Base-by-base conservation (phyloP, 2,888 invertebrate species). In the Caenorhabditis afra region DNA sequence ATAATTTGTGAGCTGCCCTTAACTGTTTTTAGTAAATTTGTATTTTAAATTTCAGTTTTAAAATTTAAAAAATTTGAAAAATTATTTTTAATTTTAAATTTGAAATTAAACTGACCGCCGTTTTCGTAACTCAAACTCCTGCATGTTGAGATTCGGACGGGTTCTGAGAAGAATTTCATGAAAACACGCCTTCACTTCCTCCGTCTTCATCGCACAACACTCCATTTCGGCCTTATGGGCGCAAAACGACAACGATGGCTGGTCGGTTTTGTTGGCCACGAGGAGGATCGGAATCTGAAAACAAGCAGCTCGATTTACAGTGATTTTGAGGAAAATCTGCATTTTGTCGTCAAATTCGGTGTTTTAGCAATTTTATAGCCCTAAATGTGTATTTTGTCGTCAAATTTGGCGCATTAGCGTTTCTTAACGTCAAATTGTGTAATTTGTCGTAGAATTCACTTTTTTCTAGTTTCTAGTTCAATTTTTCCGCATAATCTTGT, bases 211-310 rank as follows among this genome's bases (percentile, higher is more conserved):
- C 14, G 86, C 82, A 37, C 82, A 75, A 65, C 81, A 79, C 39
- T 80, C 74, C 50, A 74, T 52, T 62, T 58, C 52, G 22, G 75
- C 52, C 65, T 84, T 62, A 18, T 55, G 44, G 12, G 53, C 22
- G 22, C 65, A 82, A 45, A 55, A 55, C 0, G 71, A 71, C 18
- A 71, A 62, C 39, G 62, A 71, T n/a, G 71, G 71, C 37, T 52
- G 53, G 37, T 66, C 70, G 8, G 55, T 70, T 67, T 88, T 88
- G 71, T 88, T 88, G 29, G 85, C 86, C 5, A 88, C 80, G 11
- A 89, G 67, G n/a, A 89, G 52, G 5, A 89, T 71, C 0, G 88
- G 86, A 29, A 81, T 79, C 86, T 86, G 41, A 41, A 11, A 41
- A 41, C 37, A 37, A 11, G 11, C 11, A 8, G 5, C 5, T 37